Evolutionary conservation across 2,113 vertebrate species (phyloP).

Genomic region (Dicentrarchus labrax): DNA sequence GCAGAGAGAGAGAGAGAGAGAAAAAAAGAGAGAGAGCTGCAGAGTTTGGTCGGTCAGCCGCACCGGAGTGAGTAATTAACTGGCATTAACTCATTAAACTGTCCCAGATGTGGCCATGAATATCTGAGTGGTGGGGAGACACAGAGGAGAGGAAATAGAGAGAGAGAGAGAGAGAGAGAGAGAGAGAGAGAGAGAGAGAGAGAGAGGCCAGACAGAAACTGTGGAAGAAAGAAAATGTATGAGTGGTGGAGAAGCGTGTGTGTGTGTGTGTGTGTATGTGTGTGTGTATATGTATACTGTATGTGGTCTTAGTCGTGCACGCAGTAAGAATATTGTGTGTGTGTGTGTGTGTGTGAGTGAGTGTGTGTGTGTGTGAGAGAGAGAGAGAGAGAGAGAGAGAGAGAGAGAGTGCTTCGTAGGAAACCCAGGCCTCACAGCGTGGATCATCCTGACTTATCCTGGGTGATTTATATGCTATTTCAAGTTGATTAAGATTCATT

Average conservation of each 20-base stretch:
- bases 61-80: constrained; percentile 86
- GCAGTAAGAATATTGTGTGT: constrained; percentile 6
- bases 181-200: constrained; percentile 19
- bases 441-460: constrained; percentile 30
- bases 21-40: constrained; percentile 21
- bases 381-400: constrained; percentile 1
- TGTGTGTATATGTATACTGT: constrained; percentile 13
- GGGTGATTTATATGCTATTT: constrained; percentile 55
- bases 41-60: constrained; percentile 78
- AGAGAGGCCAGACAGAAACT: constrained; percentile 37
- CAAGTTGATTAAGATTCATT: constrained; percentile 56
- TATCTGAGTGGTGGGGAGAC: constrained; percentile 72
- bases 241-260: background rate
- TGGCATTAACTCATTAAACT: constrained; percentile 87
- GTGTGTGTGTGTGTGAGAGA: constrained; percentile 18
- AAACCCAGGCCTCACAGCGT: constrained; percentile 23
- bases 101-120: constrained; percentile 86
- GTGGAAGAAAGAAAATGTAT: constrained; percentile 39
- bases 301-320: constrained; percentile 17
- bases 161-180: constrained; percentile 17
- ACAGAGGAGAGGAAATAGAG: constrained; percentile 28
- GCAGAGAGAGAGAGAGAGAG: constrained; percentile 16
- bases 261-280: constrained; percentile 5
- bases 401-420: constrained; percentile 9
- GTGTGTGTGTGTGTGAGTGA: constrained; percentile 13